phyloP scores from a whole-genome alignment of 2,888 invertebrate genomes.

The Colletes collaris region DNA sequence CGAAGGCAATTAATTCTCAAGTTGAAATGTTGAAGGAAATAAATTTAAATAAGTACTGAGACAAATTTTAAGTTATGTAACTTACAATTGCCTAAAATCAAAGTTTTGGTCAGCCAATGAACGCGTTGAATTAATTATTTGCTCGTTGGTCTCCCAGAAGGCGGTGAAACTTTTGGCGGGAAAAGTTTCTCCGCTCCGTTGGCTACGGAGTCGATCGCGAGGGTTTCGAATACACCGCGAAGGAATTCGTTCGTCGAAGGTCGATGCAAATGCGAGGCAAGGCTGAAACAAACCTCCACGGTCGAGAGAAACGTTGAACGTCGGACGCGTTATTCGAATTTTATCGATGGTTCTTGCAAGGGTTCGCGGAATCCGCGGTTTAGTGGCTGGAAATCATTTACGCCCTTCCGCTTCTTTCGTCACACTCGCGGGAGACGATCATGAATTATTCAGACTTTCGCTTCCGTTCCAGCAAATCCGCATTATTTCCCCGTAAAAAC shows the following conservation, averaged over 20 bases:
- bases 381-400: constrained; percentile 54
- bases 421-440: constrained; percentile 48
- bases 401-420: constrained; percentile 57
- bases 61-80: too few relatives aligned
- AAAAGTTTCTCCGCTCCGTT: too few relatives aligned
- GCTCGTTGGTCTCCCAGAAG: too few relatives aligned
- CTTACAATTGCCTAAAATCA: too few relatives aligned
- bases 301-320: constrained; percentile 11
- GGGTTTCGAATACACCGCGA: not conserved
- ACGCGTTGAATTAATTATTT: too few relatives aligned
- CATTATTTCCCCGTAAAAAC: constrained; percentile 42
- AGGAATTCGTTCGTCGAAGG: constrained; percentile 18
- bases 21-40: too few relatives aligned
- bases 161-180: too few relatives aligned
- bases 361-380: constrained; percentile 46
- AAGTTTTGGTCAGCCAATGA: too few relatives aligned
- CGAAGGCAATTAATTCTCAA: too few relatives aligned
- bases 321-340: constrained; percentile 56
- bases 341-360: constrained; percentile 31
- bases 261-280: constrained; percentile 14
- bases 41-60: too few relatives aligned
- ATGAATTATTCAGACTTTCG: constrained; percentile 63
- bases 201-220: too few relatives aligned
- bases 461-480: constrained; percentile 37
- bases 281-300: constrained; percentile 13